Evolutionary conservation across 2,797 vertebrate genomes (phyloP).

Genomic region (Eulemur coronatus): DNA sequence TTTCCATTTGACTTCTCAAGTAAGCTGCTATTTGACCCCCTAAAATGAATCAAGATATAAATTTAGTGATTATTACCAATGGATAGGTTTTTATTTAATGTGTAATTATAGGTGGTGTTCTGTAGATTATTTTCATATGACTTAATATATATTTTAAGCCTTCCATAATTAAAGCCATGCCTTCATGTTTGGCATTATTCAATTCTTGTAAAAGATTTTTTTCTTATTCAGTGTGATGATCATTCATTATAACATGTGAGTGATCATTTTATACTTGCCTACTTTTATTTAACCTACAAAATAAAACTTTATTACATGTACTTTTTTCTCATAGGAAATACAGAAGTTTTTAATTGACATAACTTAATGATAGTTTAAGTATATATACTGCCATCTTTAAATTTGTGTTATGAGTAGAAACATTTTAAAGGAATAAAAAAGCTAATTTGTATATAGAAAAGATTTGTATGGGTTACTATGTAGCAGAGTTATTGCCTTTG

Average conservation of each 20-base stretch:
- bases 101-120: background rate
- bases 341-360: background rate
- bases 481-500: background rate
- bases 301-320: background rate
- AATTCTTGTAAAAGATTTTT: background rate
- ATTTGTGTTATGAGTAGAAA: background rate
- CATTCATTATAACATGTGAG: background rate
- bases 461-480: background rate
- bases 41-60: background rate
- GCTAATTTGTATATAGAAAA: background rate
- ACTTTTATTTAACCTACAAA: background rate
- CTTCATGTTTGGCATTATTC: background rate
- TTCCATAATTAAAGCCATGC: background rate
- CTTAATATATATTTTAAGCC: background rate
- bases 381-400: background rate
- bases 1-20: constrained; percentile 11
- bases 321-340: background rate
- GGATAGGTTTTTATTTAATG: background rate
- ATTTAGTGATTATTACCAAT: background rate
- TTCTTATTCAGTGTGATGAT: background rate
- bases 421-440: background rate
- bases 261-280: background rate
- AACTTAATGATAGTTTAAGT: background rate
- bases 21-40: background rate
- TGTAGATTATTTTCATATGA: background rate